phyloP scores from a whole-genome alignment of 2,797 vertebrate genomes.

The Lagorchestes hirsutus region DNA sequence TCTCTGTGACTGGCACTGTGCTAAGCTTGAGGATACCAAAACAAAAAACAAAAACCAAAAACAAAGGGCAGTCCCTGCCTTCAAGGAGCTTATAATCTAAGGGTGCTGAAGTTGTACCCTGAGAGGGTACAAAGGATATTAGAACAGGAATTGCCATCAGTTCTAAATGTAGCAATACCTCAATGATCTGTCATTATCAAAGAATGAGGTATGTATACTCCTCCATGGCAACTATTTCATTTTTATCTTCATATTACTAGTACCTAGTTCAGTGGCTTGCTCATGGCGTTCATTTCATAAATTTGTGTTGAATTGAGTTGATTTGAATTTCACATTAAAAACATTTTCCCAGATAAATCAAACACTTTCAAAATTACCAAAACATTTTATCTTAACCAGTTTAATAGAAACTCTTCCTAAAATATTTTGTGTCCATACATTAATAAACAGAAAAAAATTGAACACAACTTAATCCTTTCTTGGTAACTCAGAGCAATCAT shows the following conservation, averaged over 20 bases:
- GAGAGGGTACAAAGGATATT: neutral
- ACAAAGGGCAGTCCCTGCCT: neutral
- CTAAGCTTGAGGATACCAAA: neutral
- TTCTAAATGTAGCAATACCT: neutral
- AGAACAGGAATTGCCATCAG: neutral
- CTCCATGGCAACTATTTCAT: neutral
- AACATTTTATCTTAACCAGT: constrained; percentile 33
- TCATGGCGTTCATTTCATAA: neutral
- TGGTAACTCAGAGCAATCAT: neutral
- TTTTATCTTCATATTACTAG: neutral
- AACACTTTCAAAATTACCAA: constrained; percentile 29
- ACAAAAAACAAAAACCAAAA: neutral
- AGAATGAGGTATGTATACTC: neutral
- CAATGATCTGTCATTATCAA: constrained; percentile 5
- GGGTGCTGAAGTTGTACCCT: neutral
- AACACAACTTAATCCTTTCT: constrained; percentile 12
- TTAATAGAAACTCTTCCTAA: constrained; percentile 30
- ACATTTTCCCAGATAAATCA: constrained; percentile 45
- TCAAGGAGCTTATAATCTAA: neutral
- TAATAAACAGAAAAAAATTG: constrained; percentile 15
- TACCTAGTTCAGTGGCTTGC: neutral
- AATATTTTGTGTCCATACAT: neutral
- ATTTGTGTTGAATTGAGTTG: neutral
- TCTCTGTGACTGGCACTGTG: neutral
- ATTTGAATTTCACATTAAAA: neutral